These are phyloP conservation scores for Cricetomys ansorgei DNA, from an alignment of 2,113 vertebrate genomes.

Conservation along the genomic window DNA sequence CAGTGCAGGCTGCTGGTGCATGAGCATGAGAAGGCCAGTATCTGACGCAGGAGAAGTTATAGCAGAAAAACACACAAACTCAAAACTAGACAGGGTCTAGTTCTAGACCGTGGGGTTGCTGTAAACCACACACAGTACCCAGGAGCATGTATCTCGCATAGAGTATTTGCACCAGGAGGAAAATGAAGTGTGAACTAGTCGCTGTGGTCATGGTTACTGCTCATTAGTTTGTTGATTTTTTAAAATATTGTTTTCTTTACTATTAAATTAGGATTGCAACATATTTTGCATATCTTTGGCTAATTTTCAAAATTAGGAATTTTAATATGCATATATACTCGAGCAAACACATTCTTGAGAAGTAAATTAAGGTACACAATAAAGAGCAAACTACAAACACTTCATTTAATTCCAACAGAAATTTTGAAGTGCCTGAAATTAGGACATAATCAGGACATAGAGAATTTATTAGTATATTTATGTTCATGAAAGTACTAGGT, in stretches of 20 bases:
- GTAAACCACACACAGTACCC: neutral
- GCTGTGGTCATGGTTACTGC: conserved; percentile 22
- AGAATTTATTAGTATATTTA: conserved; percentile 12
- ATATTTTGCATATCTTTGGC: conserved; percentile 34
- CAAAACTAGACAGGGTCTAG: neutral
- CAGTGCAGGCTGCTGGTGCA: neutral
- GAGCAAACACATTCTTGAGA: conserved; percentile 58
- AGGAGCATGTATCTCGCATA: neutral
- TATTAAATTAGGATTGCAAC: conserved; percentile 42
- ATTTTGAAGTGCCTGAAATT: conserved; percentile 62
- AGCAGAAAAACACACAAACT: conserved; percentile 25
- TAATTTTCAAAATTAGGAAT: conserved; percentile 57
- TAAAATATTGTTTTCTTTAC: conserved; percentile 40
- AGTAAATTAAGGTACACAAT: conserved; percentile 48
- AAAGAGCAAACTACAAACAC: conserved; percentile 63
- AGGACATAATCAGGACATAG: neutral
- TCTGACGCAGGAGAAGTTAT: conserved; percentile 25
- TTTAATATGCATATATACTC: conserved; percentile 63
- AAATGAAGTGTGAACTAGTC: conserved; percentile 33
- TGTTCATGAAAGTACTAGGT: conserved; percentile 31
- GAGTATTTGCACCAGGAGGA: conserved; percentile 57
- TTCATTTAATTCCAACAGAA: conserved; percentile 64
- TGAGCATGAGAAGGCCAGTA: neutral
- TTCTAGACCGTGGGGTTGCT: neutral
- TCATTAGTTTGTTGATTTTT: conserved; percentile 1